Base-by-base conservation (phyloP, 2,888 invertebrate genomes). In the Aphrophora alni region DNA sequence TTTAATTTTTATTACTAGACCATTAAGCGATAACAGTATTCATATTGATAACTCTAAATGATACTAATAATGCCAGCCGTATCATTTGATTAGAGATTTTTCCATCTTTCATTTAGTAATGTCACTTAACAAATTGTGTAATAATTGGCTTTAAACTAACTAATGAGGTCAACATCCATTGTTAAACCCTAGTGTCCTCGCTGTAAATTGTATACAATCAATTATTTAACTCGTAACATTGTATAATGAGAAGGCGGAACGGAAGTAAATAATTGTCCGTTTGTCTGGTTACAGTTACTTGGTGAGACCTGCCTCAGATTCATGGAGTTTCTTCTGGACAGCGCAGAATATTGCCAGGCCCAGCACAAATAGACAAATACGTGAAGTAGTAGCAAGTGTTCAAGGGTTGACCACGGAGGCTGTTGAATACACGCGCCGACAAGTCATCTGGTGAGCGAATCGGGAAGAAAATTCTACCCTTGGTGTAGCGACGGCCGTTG, bases 311-410 rank as follows among this genome's bases (percentile, higher is more conserved):
- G 95, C 93, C 94, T 93, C 93, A 95, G 95, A 94, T 95, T 95
- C 95, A 96, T 96, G 96, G 96, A 96, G 97, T 97, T 97, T 95
- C 95, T 95, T 92, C 95, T 97, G 94, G 97, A 97, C 93, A 97
- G 97, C 91, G 96, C 97, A 92, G 97, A 97, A 92, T 97, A 97
- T 93, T 97, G 97, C 95, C 97, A 97, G 93, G 97, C 97, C 90
- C 97, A 97, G 95, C 97, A 97, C 97, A 96, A 96, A 95, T 95
- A 95, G 93, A 91, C 84, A 82, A 74, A 73, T 75, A 33, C 44
- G 25, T 25, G 69, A 76, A 75, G 44, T 27, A 70, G 75, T 44
- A 33, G 59, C 12, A 8, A 59, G 26, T 27, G 76, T 21, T 44
- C n/a, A 24, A 75, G 76, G 38, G 71, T 70, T 27, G 59, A 26